phyloP scores from a whole-genome alignment of 2,888 invertebrate genomes.

The Megalurothrips usitatus region DNA sequence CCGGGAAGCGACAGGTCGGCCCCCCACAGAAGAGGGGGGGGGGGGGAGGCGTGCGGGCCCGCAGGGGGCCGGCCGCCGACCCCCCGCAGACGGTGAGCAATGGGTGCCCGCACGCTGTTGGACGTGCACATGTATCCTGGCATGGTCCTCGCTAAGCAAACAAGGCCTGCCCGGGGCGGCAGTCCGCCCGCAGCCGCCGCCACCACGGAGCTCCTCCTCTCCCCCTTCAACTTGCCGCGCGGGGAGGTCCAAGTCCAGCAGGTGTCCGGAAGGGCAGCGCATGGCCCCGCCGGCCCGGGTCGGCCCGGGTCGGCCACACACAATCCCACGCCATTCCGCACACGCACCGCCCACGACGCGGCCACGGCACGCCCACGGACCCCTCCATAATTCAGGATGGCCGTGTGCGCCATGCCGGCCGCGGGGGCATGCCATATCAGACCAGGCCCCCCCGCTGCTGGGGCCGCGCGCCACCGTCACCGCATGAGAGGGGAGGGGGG shows the following conservation, averaged over 20 bases:
- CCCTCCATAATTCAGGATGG: neutral
- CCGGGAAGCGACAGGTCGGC: conserved; percentile 16
- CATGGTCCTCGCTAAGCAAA: conserved; percentile 13
- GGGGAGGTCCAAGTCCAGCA: neutral
- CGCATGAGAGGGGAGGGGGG: neutral
- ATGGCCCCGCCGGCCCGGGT: neutral
- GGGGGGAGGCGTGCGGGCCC: neutral
- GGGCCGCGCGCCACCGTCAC: too few relatives aligned
- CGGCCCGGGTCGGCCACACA: neutral
- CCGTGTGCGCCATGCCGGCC: neutral
- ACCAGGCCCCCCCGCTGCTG: neutral
- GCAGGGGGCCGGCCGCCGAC: neutral
- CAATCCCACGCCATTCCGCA: neutral
- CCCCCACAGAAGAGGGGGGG: neutral
- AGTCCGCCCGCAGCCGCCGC: neutral
- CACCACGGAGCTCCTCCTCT: neutral
- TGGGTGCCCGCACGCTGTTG: neutral
- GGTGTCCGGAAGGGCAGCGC: neutral
- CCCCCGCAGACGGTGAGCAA: neutral
- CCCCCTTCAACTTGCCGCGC: neutral
- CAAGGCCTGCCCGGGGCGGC: neutral
- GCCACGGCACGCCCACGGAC: neutral
- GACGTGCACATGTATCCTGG: conserved; percentile 14
- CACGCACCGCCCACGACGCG: neutral
- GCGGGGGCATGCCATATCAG: neutral